Conservation (phyloP, 2,888 invertebrate species). For the Shargacucullia verbasci region DNA sequence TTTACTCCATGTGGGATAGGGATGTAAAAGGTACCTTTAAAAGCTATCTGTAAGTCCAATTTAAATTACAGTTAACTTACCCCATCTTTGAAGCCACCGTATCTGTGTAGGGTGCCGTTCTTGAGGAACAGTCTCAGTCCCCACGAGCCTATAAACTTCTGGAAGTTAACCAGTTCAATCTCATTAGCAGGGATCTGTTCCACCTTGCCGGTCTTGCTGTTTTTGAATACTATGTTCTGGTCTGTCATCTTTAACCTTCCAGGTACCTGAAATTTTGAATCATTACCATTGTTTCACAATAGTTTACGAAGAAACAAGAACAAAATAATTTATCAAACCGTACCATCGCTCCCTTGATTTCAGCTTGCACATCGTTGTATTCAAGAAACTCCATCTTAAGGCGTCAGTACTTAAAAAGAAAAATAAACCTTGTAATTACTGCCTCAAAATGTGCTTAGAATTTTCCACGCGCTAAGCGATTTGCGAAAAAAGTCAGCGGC, state of each 20-base stretch:
- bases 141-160: conserved; percentile 96
- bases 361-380: conserved; percentile 95
- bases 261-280: conserved; percentile 90
- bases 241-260: conserved; percentile 98
- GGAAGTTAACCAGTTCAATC: conserved; percentile 97
- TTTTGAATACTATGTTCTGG: conserved; percentile 97
- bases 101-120: conserved; percentile 96
- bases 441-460: conserved; percentile 34
- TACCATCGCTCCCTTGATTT: conserved; percentile 96
- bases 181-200: conserved; percentile 96
- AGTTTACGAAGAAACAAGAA: conserved; percentile 1
- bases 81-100: conserved; percentile 97
- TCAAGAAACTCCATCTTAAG: conserved; percentile 94
- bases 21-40: no score
- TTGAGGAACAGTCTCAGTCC: conserved; percentile 97
- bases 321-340: neutral
- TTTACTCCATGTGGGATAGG: no score
- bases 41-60: no score
- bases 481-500: conserved; percentile 38
- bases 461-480: conserved; percentile 47
- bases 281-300: conserved; percentile 15
- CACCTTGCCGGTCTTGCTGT: conserved; percentile 98
- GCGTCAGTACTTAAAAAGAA: neutral
- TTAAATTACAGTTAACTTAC: conserved; percentile 82
- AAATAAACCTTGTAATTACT: neutral